Evolutionary conservation across 2,888 invertebrate genomes (phyloP).

Genomic region (Andrena haemorrhoa): DNA sequence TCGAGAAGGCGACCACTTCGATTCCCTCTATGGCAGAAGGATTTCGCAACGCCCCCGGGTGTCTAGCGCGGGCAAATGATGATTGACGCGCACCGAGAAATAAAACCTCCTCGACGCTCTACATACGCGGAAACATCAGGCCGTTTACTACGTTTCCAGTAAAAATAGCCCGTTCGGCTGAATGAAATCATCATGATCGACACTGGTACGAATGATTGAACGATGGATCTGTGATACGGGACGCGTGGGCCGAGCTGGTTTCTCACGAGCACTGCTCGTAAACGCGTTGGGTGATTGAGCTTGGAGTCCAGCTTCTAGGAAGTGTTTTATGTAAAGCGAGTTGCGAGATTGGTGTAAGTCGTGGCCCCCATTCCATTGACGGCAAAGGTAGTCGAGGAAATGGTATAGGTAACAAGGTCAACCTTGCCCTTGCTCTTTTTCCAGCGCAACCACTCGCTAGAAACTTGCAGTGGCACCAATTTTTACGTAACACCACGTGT

Average conservation of each 20-base stretch:
- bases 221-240: not conserved
- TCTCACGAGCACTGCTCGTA: not conserved
- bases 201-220: not conserved
- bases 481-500: too few relatives aligned
- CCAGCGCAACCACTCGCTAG: too few relatives aligned
- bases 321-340: too few relatives aligned
- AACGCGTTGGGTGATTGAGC: not conserved
- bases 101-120: not conserved
- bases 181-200: conserved; percentile 6
- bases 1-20: conserved; percentile 52
- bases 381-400: too few relatives aligned
- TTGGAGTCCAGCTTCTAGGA: too few relatives aligned
- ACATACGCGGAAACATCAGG: not conserved
- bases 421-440: too few relatives aligned
- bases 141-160: not conserved
- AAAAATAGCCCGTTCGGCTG: not conserved
- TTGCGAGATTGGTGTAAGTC: too few relatives aligned
- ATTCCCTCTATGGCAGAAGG: conserved; percentile 49
- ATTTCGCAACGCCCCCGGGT: conserved; percentile 36
- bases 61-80: conserved; percentile 32
- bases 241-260: not conserved
- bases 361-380: too few relatives aligned
- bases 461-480: too few relatives aligned
- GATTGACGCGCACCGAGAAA: conserved; percentile 28
- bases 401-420: too few relatives aligned